Conservation (phyloP, 2,113 vertebrate species). For the Myotis yumanensis region DNA sequence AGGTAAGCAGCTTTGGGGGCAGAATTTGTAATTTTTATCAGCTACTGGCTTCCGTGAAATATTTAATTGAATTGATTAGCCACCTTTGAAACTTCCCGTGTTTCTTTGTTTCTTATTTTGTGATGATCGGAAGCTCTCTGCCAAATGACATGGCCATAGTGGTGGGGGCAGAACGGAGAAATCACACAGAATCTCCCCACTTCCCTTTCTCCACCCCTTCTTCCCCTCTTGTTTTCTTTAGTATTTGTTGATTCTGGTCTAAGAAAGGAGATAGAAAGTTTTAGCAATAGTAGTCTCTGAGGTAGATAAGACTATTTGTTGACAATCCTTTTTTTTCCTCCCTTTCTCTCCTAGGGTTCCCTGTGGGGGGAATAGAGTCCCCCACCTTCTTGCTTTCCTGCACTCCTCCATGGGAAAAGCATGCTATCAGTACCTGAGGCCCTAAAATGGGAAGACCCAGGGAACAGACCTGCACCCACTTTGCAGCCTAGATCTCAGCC, state of each 20-base stretch:
- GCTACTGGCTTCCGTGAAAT: neutral
- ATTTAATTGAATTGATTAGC: neutral
- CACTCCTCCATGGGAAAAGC: too few species aligned
- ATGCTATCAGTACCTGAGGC: rapidly evolving
- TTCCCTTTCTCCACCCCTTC: too few species aligned
- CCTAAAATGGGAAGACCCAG: neutral
- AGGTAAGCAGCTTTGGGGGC: neutral
- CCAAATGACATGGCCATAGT: neutral
- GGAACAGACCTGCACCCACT: neutral
- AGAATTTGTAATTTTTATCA: neutral
- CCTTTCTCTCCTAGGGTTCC: neutral
- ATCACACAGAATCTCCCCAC: neutral
- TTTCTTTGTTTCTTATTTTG: neutral
- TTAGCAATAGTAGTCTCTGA: neutral
- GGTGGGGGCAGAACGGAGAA: neutral
- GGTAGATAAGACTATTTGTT: neutral
- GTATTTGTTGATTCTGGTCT: neutral
- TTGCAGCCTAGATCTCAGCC: neutral
- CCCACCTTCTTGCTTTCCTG: neutral
- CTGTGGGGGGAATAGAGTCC: neutral
- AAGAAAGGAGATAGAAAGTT: neutral
- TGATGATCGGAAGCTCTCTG: neutral
- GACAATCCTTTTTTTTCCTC: neutral
- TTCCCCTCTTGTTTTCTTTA: neutral
- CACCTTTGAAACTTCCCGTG: neutral